Base-by-base conservation (phyloP, 1,140 invertebrate genomes). In the Melitaea cinxia region DNA sequence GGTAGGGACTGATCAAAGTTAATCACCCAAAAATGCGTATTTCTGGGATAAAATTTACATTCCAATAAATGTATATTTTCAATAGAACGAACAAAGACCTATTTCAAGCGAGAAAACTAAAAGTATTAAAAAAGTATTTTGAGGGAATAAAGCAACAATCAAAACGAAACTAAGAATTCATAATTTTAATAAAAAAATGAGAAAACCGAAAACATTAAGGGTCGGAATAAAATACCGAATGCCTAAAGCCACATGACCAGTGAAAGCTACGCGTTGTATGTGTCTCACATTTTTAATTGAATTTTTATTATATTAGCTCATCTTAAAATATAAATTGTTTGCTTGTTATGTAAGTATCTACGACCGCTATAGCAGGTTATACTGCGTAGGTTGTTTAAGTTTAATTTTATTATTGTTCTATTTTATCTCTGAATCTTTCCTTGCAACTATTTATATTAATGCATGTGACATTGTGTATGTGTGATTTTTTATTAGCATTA, bases 121-220 rank as follows among this genome's bases (percentile, higher is more conserved):
- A 47, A 47, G 21, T 47, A 14, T 23, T 47, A 21, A 47, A 23
- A 47, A 23, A 47, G 23, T 47, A 47, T 47, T 47, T 47, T 19
- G 23, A 56, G 28, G 12, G 54, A 19, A 56, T 39, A 24, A 26
- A 42, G 52, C 52, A 26, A 23, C 54, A 57, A 57, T 57, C 28
- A 59, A 59, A 17, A 59, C 24, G 37, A 14, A 49, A 26, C 24
- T 15, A 49, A 45, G 26, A 49, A 59, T 49, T 59, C 56, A 23
- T 59, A 42, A 57, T 57, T 49, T 59, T 49, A 49, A 59, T 49
- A 49, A 19, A 49, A 59, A 15, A 59, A 49, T 35, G 28, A 45
- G 28, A 59, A 59, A 59, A 26, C 56, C 45, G n/a, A 59, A 24
- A 49, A 42, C 42, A 59, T 59, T 59, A 49, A 58, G 56, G 56